phyloP scores from a whole-genome alignment of 2,797 vertebrate species.

The Myiotriccus ornatus region DNA sequence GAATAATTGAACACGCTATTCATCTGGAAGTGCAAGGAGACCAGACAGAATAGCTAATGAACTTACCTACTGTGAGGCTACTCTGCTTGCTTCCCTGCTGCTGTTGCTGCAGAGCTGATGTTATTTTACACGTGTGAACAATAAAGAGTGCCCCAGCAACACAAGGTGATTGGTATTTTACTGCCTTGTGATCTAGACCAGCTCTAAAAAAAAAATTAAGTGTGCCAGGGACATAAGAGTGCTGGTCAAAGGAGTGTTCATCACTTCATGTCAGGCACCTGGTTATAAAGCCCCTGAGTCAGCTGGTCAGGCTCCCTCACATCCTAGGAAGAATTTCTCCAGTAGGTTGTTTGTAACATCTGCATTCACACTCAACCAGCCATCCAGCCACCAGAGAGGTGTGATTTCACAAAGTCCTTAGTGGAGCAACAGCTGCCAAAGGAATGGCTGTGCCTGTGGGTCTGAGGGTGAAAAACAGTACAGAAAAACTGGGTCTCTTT shows the following conservation, averaged over 20 bases:
- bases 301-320: not conserved
- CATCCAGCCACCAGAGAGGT: not conserved
- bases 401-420: not conserved
- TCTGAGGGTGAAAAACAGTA: not conserved
- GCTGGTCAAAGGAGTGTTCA: not conserved
- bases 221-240: not conserved
- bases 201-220: not conserved
- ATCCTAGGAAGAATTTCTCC: not conserved
- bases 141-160: not conserved
- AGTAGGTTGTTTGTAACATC: not conserved
- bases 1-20: not conserved
- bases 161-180: not conserved
- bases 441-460: not conserved
- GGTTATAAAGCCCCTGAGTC: not conserved
- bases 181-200: rapidly evolving
- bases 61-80: not conserved
- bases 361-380: not conserved
- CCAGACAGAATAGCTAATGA: not conserved
- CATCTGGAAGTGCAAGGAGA: not conserved
- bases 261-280: not conserved
- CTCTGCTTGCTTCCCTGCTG: not conserved
- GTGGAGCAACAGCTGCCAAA: not conserved
- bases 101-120: not conserved
- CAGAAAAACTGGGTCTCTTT: not conserved
- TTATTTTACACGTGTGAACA: not conserved